Conservation (phyloP, 2,113 vertebrate species). For the Tamias sibiricus region DNA sequence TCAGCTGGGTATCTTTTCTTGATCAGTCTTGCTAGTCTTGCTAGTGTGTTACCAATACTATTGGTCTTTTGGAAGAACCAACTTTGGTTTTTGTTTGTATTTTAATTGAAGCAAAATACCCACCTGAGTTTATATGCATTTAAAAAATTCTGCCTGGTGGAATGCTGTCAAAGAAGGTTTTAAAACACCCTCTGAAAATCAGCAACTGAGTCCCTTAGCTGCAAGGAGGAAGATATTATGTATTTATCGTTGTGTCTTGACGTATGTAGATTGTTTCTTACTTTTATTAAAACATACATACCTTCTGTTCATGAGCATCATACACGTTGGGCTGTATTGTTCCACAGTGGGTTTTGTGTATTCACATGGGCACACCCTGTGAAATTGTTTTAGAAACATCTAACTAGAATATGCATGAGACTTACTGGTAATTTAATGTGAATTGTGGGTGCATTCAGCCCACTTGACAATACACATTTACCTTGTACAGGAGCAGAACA, state of each 20-base stretch:
- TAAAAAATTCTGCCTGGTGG: background rate
- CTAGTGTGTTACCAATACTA: background rate
- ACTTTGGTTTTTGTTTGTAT: background rate
- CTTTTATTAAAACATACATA: constrained; percentile 1
- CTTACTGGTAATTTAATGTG: constrained; percentile 36
- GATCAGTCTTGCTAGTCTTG: background rate
- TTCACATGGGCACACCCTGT: background rate
- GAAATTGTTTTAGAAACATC: constrained; percentile 13
- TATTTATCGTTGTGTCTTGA: constrained; percentile 47
- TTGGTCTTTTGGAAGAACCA: background rate
- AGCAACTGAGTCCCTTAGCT: background rate
- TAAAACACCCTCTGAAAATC: background rate
- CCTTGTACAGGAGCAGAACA: background rate
- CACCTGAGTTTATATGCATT: background rate
- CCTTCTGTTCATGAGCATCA: background rate
- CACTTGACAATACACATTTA: constrained; percentile 1
- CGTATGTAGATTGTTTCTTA: constrained; percentile 55
- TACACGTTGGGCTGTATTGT: background rate
- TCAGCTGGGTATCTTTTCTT: background rate
- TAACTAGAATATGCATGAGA: background rate
- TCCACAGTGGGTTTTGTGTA: background rate
- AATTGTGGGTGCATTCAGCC: constrained; percentile 35
- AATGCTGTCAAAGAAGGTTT: constrained; percentile 33
- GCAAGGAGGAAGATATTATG: background rate
- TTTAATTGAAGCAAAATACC: background rate